phyloP scores from a whole-genome alignment of 2,888 invertebrate species.

The Abrostola triplasia region DNA sequence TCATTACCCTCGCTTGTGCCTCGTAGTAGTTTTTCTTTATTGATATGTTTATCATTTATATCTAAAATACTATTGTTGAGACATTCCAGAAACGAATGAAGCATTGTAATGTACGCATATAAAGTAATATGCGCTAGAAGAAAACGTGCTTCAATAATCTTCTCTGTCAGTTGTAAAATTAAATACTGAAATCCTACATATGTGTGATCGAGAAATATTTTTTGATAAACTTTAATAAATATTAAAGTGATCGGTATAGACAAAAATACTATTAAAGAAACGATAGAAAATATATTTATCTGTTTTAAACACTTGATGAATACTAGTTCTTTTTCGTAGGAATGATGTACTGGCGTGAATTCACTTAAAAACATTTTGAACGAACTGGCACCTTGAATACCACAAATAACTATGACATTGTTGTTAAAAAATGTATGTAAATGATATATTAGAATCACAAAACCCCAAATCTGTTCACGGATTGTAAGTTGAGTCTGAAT shows the following conservation, averaged over 20 bases:
- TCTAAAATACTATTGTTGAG: neutral
- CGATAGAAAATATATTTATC: slow-evolving; percentile 2
- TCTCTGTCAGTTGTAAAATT: neutral
- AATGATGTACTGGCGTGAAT: neutral
- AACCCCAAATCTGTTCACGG: neutral
- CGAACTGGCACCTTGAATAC: neutral
- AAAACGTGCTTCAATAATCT: slow-evolving; percentile 2
- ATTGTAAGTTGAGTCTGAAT: neutral
- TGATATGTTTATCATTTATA: no score
- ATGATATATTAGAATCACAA: neutral
- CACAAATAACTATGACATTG: neutral
- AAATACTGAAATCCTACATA: neutral
- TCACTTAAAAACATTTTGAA: neutral
- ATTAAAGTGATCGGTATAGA: no score
- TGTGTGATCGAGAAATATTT: no score
- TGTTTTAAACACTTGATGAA: slow-evolving; percentile 9
- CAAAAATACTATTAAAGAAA: no score
- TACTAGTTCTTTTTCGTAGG: neutral
- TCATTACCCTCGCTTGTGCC: neutral
- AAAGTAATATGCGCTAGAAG: slow-evolving; percentile 14
- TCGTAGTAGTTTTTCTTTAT: neutral
- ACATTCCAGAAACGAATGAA: slow-evolving; percentile 3
- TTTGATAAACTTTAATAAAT: no score
- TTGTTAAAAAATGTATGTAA: neutral
- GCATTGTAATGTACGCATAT: slow-evolving; percentile 1